Percentiles rank a stretch among this genome's conserved stretches.
These are phyloP conservation scores for Sitta europaea DNA, from an alignment of 2,113 vertebrate species.

Conservation along the genomic window DNA sequence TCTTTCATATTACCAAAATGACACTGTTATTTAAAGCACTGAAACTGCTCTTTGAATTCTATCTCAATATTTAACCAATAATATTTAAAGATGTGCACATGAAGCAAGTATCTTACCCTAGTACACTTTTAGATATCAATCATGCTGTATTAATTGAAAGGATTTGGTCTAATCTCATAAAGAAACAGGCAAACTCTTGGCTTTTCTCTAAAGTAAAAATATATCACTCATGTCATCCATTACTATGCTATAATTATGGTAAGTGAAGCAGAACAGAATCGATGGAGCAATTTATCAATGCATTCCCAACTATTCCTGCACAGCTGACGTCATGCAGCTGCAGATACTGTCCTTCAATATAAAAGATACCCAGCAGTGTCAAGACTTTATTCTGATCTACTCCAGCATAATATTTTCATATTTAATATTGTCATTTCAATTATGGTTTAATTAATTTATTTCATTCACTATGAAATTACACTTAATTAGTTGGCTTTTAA, in stretches of 20 bases:
- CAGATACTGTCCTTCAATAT: slow-evolving; percentile 80
- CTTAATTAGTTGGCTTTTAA: slow-evolving; percentile 65
- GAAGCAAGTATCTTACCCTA: slow-evolving; percentile 58
- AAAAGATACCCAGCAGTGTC: slow-evolving; percentile 69
- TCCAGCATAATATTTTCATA: slow-evolving; percentile 75
- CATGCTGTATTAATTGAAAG: slow-evolving; percentile 79
- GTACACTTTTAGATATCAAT: slow-evolving; percentile 72
- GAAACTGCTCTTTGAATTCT: slow-evolving; percentile 57
- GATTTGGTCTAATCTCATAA: slow-evolving; percentile 80
- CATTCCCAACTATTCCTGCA: slow-evolving; percentile 79
- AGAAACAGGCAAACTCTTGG: slow-evolving; percentile 78
- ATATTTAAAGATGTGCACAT: slow-evolving; percentile 64
- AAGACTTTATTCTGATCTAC: slow-evolving; percentile 73
- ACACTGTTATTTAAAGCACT: slow-evolving; percentile 52
- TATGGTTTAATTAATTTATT: slow-evolving; percentile 80
- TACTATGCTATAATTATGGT: slow-evolving; percentile 94
- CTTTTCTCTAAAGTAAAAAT: slow-evolving; percentile 83
- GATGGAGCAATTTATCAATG: slow-evolving; percentile 94
- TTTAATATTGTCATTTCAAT: slow-evolving; percentile 73
- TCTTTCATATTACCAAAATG: slow-evolving; percentile 56
- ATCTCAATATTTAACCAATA: slow-evolving; percentile 65
- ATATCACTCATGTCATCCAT: slow-evolving; percentile 90
- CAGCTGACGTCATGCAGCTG: slow-evolving; percentile 76
- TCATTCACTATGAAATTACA: slow-evolving; percentile 64
- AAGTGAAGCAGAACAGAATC: slow-evolving; percentile 93